Base-by-base conservation (phyloP, 2,888 invertebrate species). In the Hypomecis atomaria region DNA sequence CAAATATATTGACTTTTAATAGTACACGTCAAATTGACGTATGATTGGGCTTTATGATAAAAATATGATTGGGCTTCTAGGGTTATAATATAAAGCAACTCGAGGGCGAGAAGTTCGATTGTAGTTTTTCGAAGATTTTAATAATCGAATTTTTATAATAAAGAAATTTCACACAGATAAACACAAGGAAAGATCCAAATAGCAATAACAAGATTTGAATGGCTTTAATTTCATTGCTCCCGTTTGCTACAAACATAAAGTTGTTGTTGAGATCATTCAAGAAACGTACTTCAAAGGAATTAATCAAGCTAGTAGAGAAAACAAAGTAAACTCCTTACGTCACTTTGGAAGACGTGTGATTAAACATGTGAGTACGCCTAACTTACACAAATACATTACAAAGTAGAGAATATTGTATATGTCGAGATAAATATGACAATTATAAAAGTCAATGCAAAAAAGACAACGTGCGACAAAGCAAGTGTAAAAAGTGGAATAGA, bases 271-370 rank as follows among this genome's bases (percentile, higher is more conserved):
- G 45, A 56, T 23, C 38, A 47, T 34, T 34, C 11, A n/a, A 13
- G 23, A 33, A 50, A 50, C 50, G 9, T 52, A 33, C 40, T 23
- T 40, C 40, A 52, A 52, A 52, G 42, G 40, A 52, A 52, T 42
- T 9, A 33, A 37, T 33, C 50, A 52, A 52, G 57, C 40, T 47
- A 59, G 10, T 42, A 36, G 13, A 38, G 13, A 50, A 61, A 59
- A 61, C 61, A 70, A 66, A 64, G 72, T 59, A 65, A 67, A 77
- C 72, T 82, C 81, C 87, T 90, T 88, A 90, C 92, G 92, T 90
- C 92, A 90, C 89, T 83, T 88, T 92, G 92, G 92, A 92, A 92
- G 92, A 92, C 92, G 91, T 90, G 87, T 81, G 90, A 92, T 92
- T 90, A 90, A 86, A 87, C 82, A 88, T 86, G 89, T 87, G 82